Conservation (phyloP, 2,113 vertebrate species). For the Apistogramma diplotaenia region DNA sequence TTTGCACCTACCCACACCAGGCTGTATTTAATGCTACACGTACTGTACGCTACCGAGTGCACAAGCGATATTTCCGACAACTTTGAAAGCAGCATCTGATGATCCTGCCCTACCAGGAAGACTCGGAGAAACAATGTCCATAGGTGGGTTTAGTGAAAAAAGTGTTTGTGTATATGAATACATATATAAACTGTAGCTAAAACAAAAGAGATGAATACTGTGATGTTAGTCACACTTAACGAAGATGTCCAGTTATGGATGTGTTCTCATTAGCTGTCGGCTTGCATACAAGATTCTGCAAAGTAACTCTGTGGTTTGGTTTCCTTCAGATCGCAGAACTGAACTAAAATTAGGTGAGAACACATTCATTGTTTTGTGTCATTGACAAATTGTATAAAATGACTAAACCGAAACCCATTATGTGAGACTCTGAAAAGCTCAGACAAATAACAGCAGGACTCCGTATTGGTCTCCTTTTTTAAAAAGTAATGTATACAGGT, state of each 20-base stretch:
- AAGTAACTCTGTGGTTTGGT: not conserved
- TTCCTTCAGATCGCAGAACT: not conserved
- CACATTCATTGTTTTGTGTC: not conserved
- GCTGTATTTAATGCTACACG: not conserved
- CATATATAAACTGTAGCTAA: accelerated
- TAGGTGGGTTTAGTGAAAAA: not conserved
- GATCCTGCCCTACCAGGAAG: constrained; percentile 40
- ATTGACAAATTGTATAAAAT: not conserved
- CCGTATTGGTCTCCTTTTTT: accelerated
- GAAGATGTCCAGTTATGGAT: not conserved
- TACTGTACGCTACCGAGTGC: accelerated
- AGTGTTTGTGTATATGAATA: no score
- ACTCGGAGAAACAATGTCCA: accelerated
- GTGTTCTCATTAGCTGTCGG: not conserved
- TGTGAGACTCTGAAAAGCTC: not conserved
- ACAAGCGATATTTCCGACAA: not conserved
- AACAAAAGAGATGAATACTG: not conserved
- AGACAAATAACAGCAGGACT: not conserved
- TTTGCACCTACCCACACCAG: not conserved
- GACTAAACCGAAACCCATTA: not conserved
- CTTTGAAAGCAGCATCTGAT: not conserved
- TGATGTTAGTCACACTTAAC: not conserved
- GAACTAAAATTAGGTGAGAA: not conserved
- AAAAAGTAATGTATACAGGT: not conserved
- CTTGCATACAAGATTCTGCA: not conserved